Percentiles rank a stretch among this genome's conserved stretches.
Evolutionary conservation across 2,113 vertebrate genomes (phyloP).

Genomic region (Megaceryle maxima): DNA sequence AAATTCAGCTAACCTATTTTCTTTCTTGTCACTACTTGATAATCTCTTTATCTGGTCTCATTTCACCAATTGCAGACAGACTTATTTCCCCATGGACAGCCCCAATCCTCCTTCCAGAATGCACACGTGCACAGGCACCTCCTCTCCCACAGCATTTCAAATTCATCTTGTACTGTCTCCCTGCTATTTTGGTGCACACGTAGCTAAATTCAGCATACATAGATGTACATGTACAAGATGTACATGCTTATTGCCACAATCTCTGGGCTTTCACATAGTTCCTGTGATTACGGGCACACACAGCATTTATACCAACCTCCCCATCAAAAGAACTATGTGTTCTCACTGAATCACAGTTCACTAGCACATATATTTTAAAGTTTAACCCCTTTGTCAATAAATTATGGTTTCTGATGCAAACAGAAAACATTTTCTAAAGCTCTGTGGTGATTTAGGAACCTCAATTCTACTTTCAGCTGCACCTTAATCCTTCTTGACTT

Average conservation of each 20-base stretch:
- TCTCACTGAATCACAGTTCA: not conserved
- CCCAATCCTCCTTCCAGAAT: not conserved
- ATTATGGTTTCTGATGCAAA: not conserved
- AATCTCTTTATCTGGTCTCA: constrained; percentile 50
- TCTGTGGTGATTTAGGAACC: not conserved
- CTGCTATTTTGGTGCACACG: not conserved
- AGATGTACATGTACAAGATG: accelerated
- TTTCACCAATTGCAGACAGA: constrained; percentile 54
- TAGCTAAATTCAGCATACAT: not conserved
- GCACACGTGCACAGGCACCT: accelerated
- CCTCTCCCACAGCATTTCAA: not conserved
- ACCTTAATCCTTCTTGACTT: constrained; percentile 42
- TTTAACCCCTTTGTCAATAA: not conserved
- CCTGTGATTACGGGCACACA: not conserved
- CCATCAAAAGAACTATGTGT: not conserved
- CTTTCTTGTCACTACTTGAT: constrained; percentile 5
- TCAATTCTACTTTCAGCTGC: not conserved
- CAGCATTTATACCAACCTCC: not conserved
- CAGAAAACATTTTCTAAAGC: not conserved
- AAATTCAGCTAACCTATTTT: constrained; percentile 33
- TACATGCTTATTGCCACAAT: not conserved
- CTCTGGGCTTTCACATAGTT: not conserved
- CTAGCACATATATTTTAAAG: not conserved
- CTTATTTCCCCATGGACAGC: constrained; percentile 6
- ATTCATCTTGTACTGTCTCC: not conserved